Evolutionary conservation across 2,888 invertebrate species (phyloP).

Genomic region (Zelleria hepariella): DNA sequence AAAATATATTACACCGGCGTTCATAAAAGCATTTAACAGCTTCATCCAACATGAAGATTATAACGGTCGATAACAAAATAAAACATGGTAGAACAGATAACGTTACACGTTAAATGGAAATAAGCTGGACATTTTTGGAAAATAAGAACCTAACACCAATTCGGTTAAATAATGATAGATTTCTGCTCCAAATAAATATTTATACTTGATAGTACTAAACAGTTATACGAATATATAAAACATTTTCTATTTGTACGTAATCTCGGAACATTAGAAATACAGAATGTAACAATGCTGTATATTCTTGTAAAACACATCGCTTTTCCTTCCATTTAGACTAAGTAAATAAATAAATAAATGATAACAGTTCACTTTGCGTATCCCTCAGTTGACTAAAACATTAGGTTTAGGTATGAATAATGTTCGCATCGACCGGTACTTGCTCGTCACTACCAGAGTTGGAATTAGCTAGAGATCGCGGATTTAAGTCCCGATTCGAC

Average conservation of each 20-base stretch:
- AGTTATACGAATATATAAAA: background rate
- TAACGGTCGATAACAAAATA: conserved; percentile 13
- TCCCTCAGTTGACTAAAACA: conserved; percentile 20
- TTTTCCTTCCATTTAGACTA: conserved; percentile 25
- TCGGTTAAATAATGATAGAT: conserved; percentile 25
- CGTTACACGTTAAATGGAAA: background rate
- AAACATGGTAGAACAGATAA: background rate
- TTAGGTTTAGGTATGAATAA: no score
- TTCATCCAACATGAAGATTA: conserved; percentile 2
- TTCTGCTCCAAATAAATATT: conserved; percentile 26
- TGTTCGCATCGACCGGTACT: no score
- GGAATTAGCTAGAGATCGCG: no score
- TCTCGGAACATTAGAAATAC: conserved; percentile 2
- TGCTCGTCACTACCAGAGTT: no score
- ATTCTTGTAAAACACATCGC: background rate
- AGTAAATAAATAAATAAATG: conserved; percentile 41
- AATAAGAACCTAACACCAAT: conserved; percentile 7
- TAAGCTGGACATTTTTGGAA: background rate
- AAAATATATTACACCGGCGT: conserved; percentile 62
- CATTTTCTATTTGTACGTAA: background rate
- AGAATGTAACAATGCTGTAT: background rate
- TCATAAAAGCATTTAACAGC: conserved; percentile 46
- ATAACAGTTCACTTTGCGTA: conserved; percentile 15
- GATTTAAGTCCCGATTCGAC: no score
- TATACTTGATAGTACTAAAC: conserved; percentile 10